Evolutionary conservation across 2,888 invertebrate genomes (phyloP).

Genomic region (Drosophila macrothrix): DNA sequence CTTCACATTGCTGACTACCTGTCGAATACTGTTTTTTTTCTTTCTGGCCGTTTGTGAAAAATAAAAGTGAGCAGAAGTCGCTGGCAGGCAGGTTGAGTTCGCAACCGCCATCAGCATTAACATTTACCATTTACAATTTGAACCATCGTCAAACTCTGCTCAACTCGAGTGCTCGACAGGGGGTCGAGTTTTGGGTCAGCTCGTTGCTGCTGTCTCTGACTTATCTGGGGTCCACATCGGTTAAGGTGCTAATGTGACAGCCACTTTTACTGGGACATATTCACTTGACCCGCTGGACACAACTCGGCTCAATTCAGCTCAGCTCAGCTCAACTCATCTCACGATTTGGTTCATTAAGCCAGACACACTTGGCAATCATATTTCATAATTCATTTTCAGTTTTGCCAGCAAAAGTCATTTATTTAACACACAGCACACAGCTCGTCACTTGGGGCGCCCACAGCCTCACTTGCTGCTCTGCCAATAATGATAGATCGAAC

Average conservation of each 20-base stretch:
- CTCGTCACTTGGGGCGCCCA: conserved; percentile 49
- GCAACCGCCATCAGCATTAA: conserved; percentile 26
- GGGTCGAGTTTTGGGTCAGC: conserved; percentile 56
- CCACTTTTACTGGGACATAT: conserved; percentile 64
- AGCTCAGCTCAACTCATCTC: conserved; percentile 16
- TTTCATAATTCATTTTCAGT: conserved; percentile 73
- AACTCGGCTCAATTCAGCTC: conserved; percentile 11
- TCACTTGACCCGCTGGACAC: conserved; percentile 24
- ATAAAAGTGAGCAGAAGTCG: conserved; percentile 74
- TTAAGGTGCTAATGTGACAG: conserved; percentile 80
- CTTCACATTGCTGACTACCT: conserved; percentile 67
- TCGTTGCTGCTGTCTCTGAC: conserved; percentile 65
- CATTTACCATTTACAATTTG: conserved; percentile 44
- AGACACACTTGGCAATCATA: conserved; percentile 51
- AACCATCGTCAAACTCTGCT: conserved; percentile 32
- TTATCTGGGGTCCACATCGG: conserved; percentile 77
- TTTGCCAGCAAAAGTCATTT: conserved; percentile 56
- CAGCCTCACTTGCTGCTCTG: conserved; percentile 3
- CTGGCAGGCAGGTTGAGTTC: conserved; percentile 51
- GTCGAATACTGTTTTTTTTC: conserved; percentile 63
- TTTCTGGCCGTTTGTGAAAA: conserved; percentile 64
- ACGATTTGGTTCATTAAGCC: conserved; percentile 63
- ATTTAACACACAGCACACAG: conserved; percentile 39
- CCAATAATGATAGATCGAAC: conserved; percentile 22
- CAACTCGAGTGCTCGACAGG: conserved; percentile 32